These are phyloP conservation scores for Natator depressus DNA, from an alignment of 2,113 vertebrate species.

Conservation along the genomic window DNA sequence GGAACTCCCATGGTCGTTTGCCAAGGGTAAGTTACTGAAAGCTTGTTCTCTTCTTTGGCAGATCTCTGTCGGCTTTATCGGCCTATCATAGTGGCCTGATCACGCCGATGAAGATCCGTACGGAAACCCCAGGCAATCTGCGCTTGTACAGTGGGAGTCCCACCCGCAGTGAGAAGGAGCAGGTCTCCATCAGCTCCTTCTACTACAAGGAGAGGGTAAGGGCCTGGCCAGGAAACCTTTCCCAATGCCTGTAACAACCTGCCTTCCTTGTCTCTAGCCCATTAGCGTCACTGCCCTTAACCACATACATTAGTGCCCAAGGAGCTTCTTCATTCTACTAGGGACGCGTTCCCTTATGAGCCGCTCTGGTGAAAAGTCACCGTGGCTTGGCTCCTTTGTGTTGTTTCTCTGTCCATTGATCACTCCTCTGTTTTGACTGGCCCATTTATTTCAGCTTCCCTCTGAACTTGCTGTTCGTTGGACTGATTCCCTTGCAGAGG, in stretches of 20 bases:
- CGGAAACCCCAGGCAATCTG: conserved; percentile 91
- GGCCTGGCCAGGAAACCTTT: not conserved
- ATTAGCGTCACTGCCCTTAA: not conserved
- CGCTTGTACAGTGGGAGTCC: conserved; percentile 95
- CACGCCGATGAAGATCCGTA: conserved; percentile 98
- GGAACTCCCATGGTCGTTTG: fast-evolving
- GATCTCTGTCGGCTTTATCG: conserved; percentile 95
- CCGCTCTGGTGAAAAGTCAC: not conserved
- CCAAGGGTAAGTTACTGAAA: not conserved
- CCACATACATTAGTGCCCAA: not conserved
- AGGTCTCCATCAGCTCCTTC: conserved; percentile 98
- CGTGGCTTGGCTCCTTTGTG: not conserved
- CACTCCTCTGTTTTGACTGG: conserved; percentile 3
- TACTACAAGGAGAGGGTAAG: conserved; percentile 99
- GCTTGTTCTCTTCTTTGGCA: conserved; percentile 44
- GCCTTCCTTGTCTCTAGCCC: not conserved
- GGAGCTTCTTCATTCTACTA: not conserved
- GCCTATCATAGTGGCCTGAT: conserved; percentile 95
- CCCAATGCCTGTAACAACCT: not conserved
- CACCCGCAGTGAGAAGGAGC: conserved; percentile 94
- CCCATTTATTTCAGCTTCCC: not conserved
- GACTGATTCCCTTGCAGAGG: not conserved
- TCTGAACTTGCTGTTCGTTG: not conserved
- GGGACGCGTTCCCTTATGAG: not conserved
- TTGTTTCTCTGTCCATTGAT: not conserved